phyloP scores from a whole-genome alignment of 2,797 vertebrate species.

The Takifugu ocellatus region DNA sequence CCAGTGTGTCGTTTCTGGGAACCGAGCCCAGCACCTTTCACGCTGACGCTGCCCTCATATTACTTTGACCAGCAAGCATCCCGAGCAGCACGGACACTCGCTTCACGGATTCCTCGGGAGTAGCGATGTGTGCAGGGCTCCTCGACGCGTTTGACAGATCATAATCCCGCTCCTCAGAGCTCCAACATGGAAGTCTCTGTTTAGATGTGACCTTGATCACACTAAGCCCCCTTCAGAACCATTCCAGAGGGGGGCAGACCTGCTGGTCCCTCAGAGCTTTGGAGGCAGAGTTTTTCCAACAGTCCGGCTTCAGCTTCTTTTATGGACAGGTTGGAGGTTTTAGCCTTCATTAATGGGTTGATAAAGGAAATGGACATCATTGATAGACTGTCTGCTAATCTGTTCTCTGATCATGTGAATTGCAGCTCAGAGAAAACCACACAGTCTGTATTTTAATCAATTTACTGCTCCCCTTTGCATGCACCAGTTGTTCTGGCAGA shows the following conservation, averaged over 20 bases:
- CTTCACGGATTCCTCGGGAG: constrained; percentile 64
- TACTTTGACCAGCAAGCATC: constrained; percentile 58
- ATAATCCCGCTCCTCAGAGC: constrained; percentile 52
- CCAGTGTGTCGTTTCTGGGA: constrained; percentile 63
- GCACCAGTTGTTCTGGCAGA: constrained; percentile 13
- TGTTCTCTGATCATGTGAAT: not conserved
- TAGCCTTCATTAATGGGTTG: constrained; percentile 17
- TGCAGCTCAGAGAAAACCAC: constrained; percentile 4
- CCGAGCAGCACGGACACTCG: constrained; percentile 44
- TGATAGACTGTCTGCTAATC: not conserved
- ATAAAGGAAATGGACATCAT: constrained; percentile 18
- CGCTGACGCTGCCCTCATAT: constrained; percentile 53
- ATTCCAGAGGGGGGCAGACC: constrained; percentile 43
- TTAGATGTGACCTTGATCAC: constrained; percentile 54
- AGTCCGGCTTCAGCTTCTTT: constrained; percentile 18
- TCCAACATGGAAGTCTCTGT: constrained; percentile 57
- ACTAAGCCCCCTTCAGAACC: constrained; percentile 43
- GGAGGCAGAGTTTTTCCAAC: constrained; percentile 20
- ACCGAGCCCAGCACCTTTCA: constrained; percentile 49
- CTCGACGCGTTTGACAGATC: constrained; percentile 62
- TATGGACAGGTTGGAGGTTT: constrained; percentile 1
- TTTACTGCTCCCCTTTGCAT: constrained; percentile 13
- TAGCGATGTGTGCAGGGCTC: constrained; percentile 62
- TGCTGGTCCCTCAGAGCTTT: constrained; percentile 27
- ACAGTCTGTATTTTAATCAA: constrained; percentile 24